These are phyloP conservation scores for Enteromius afrohamiltoni DNA, from an alignment of 2,797 vertebrate genomes.

Conservation along the genomic window DNA sequence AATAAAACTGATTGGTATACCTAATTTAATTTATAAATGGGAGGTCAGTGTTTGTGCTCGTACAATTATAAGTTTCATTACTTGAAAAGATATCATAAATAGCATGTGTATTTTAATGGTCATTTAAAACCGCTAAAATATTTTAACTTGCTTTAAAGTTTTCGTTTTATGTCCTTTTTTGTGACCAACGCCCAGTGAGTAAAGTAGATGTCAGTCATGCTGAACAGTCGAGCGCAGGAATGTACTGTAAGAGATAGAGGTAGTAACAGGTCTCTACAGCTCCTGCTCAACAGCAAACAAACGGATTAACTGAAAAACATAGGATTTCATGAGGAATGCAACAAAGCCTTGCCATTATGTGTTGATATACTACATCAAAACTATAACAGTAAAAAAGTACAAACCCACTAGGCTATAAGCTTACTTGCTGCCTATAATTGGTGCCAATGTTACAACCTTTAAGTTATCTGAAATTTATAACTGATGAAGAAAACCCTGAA, in stretches of 20 bases:
- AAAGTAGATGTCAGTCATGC: constrained; percentile 39
- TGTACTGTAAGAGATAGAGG: background rate
- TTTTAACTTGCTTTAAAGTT: background rate
- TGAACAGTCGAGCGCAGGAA: constrained; percentile 6
- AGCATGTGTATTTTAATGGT: background rate
- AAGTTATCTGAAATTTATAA: background rate
- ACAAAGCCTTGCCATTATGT: constrained; percentile 3
- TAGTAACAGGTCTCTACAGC: constrained; percentile 12
- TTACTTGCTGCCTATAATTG: background rate
- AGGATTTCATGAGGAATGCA: background rate
- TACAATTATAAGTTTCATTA: background rate
- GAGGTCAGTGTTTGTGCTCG: background rate
- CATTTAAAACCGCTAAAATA: background rate
- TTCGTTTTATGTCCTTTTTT: constrained; percentile 24
- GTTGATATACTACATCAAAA: background rate
- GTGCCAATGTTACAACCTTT: background rate
- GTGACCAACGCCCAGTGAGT: constrained; percentile 56
- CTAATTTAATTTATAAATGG: background rate
- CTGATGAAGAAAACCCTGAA: background rate
- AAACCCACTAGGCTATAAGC: background rate
- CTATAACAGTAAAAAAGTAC: background rate
- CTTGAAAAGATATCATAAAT: background rate
- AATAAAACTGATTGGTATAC: background rate
- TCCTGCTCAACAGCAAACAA: constrained; percentile 25
- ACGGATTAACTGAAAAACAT: background rate